Conservation (phyloP, 2,888 invertebrate species). For the Drosophila multiciliata region DNA sequence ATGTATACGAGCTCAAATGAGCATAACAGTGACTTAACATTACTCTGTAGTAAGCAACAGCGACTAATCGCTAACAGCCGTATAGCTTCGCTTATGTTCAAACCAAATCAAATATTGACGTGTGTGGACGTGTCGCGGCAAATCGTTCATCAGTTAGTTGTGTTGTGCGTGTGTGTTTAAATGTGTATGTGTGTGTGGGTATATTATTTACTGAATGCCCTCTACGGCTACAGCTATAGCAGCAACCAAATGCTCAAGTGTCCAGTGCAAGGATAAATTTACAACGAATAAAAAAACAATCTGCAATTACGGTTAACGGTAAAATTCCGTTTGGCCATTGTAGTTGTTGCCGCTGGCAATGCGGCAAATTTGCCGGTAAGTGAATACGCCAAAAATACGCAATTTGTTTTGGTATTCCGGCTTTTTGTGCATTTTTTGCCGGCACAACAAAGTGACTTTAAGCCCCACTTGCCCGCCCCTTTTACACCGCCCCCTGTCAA, state of each 20-base stretch:
- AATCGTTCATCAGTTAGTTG: conserved; percentile 16
- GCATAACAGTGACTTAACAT: conserved; percentile 12
- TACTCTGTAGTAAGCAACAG: not conserved
- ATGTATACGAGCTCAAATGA: conserved; percentile 24
- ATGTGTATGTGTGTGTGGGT: conserved; percentile 9
- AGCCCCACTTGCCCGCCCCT: conserved; percentile 13
- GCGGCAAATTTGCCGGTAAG: conserved; percentile 64
- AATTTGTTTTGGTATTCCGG: conserved; percentile 52
- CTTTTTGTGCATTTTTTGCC: conserved; percentile 59
- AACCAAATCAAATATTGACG: conserved; percentile 43
- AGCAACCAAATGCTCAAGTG: conserved; percentile 31
- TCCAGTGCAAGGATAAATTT: conserved; percentile 27
- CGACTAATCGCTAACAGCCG: conserved; percentile 14
- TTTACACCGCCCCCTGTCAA: not conserved
- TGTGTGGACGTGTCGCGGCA: conserved; percentile 48
- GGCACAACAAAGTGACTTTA: conserved; percentile 65
- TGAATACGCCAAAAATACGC: conserved; percentile 34
- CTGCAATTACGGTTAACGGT: conserved; percentile 6
- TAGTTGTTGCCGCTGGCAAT: conserved; percentile 33
- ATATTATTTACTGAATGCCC: conserved; percentile 30
- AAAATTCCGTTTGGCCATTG: conserved; percentile 16
- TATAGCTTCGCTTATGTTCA: conserved; percentile 8
- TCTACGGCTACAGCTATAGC: conserved; percentile 5
- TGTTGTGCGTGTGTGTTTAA: conserved; percentile 37
- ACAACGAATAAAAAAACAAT: conserved; percentile 4